phyloP scores from a whole-genome alignment of 2,888 invertebrate species.

The Salpingus planirostris region DNA sequence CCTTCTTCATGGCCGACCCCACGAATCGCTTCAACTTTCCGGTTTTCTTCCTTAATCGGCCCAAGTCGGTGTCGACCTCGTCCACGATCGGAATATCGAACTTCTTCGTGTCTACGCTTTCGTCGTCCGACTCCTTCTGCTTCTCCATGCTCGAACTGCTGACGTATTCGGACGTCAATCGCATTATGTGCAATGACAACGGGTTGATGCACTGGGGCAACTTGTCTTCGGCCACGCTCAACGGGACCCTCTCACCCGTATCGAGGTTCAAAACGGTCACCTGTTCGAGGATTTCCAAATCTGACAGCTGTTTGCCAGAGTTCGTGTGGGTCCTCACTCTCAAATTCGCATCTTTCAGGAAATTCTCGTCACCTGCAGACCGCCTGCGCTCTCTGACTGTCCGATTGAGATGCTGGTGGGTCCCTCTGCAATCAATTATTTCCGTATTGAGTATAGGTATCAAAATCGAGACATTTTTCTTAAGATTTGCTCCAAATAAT shows the following conservation, averaged over 20 bases:
- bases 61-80: constrained; percentile 40
- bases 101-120: constrained; percentile 60
- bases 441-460: not conserved
- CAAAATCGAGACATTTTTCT: not conserved
- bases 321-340: constrained; percentile 74
- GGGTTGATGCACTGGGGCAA: constrained; percentile 89
- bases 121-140: constrained; percentile 69
- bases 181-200: constrained; percentile 87
- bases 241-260: constrained; percentile 85
- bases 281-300: constrained; percentile 89
- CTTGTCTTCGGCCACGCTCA: constrained; percentile 91
- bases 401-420: constrained; percentile 25
- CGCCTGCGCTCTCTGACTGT: constrained; percentile 57
- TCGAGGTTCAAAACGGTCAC: constrained; percentile 69
- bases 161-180: constrained; percentile 84
- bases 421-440: constrained; percentile 23
- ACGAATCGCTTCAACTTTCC: constrained; percentile 68
- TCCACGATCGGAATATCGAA: constrained; percentile 47
- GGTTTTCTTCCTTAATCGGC: constrained; percentile 42
- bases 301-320: constrained; percentile 78
- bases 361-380: constrained; percentile 75
- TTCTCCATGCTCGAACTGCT: constrained; percentile 53
- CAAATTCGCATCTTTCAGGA: constrained; percentile 59
- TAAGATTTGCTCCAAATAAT: not conserved
- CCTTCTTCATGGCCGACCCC: constrained; percentile 84